phyloP scores from a whole-genome alignment of 2,113 vertebrate species.

The Leucopsar rothschildi region DNA sequence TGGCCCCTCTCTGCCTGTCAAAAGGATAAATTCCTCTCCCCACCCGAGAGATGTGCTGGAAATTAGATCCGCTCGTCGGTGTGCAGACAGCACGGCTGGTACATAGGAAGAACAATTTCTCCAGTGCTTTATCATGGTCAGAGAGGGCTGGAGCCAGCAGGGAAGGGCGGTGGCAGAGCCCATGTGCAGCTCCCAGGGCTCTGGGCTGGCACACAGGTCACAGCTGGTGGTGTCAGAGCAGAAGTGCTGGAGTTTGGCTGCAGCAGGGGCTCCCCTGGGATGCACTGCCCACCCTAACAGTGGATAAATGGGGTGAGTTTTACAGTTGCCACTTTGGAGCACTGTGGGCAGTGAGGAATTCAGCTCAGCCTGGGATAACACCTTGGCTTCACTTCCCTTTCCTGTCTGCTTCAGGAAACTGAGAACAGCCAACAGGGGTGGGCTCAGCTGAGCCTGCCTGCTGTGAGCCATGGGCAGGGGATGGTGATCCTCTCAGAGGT shows the following conservation, averaged over 20 bases:
- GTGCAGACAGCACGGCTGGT: background rate
- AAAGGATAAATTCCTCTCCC: conserved; percentile 33
- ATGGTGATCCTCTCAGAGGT: background rate
- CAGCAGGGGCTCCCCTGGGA: background rate
- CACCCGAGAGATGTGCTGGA: background rate
- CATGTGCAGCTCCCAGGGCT: background rate
- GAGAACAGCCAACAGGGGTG: background rate
- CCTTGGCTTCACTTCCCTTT: background rate
- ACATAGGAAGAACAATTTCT: background rate
- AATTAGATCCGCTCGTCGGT: background rate
- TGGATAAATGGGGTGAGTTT: background rate
- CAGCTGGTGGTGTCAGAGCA: background rate
- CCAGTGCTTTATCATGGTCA: background rate
- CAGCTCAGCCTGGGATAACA: background rate
- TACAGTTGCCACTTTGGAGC: background rate
- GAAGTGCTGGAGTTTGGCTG: background rate
- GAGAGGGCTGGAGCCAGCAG: background rate
- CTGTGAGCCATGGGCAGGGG: fast-evolving
- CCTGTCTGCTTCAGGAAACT: background rate
- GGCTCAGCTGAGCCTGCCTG: background rate
- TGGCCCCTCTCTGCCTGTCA: background rate
- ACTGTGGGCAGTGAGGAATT: background rate
- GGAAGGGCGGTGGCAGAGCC: background rate
- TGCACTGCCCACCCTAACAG: fast-evolving
- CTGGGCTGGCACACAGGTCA: fast-evolving